Percentiles rank a stretch among this genome's conserved stretches.
phyloP scores from a whole-genome alignment of 2,888 invertebrate genomes.

The Melolontha melolontha region DNA sequence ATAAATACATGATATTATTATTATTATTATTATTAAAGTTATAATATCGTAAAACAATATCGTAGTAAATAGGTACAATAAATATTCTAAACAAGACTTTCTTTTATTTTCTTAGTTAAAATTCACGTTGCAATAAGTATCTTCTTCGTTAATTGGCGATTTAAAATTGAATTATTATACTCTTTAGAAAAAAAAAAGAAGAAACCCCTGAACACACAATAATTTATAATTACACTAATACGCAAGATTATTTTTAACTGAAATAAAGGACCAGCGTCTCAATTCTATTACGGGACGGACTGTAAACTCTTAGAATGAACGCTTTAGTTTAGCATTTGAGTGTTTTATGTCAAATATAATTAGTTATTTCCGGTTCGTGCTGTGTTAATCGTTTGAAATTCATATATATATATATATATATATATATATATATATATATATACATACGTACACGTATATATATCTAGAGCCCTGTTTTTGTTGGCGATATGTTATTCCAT shows the following conservation, averaged over 20 bases:
- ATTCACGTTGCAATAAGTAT: too few relatives aligned
- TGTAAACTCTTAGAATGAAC: conserved; percentile 20
- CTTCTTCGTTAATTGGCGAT: too few relatives aligned
- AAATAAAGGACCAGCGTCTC: background rate
- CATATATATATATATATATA: conserved; percentile 62
- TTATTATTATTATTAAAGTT: too few relatives aligned
- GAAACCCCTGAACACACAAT: too few relatives aligned
- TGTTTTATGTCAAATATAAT: conserved; percentile 65
- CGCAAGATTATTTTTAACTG: conserved; percentile 12
- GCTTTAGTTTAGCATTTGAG: conserved; percentile 58
- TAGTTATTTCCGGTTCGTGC: conserved; percentile 63
- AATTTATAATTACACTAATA: too few relatives aligned
- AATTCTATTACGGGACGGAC: conserved; percentile 17
- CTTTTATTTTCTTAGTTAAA: too few relatives aligned
- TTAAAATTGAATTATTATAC: too few relatives aligned
- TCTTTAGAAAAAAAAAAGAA: too few relatives aligned
- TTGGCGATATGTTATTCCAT: conserved; percentile 59
- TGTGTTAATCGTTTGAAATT: conserved; percentile 64
- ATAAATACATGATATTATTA: too few relatives aligned
- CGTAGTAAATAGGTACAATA: too few relatives aligned
- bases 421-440: conserved; percentile 27
- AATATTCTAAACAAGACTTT: too few relatives aligned
- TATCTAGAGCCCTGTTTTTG: conserved; percentile 59
- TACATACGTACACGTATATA: conserved; percentile 38
- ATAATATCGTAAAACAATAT: too few relatives aligned